Percentiles rank a stretch among this genome's conserved stretches.
Evolutionary conservation across 2,113 vertebrate genomes (phyloP).

Genomic region (Cyanocitta stelleri): DNA sequence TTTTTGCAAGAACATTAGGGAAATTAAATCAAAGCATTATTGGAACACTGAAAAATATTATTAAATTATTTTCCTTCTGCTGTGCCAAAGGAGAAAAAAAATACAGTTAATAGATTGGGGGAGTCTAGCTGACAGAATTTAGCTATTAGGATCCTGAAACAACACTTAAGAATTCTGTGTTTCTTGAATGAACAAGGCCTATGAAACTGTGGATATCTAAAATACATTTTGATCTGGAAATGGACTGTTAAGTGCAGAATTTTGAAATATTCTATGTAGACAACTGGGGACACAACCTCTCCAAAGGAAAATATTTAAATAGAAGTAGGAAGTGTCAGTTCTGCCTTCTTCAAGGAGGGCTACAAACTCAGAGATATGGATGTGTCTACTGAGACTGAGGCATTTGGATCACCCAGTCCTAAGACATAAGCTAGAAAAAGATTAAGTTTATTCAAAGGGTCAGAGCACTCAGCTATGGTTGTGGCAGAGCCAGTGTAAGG

Average conservation of each 20-base stretch:
- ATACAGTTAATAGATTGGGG: neutral
- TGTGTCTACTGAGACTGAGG: neutral
- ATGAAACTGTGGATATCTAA: neutral
- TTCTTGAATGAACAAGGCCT: neutral
- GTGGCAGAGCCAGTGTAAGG: neutral
- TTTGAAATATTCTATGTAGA: neutral
- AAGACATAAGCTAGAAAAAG: neutral
- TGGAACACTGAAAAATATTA: neutral
- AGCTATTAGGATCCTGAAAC: neutral
- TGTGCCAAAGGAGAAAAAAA: neutral
- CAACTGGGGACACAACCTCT: rapidly evolving
- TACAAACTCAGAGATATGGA: neutral
- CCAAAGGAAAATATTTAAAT: neutral
- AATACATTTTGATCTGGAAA: neutral
- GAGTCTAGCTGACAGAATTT: neutral
- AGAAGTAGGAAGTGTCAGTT: neutral
- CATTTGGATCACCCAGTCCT: neutral
- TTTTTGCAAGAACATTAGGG: neutral
- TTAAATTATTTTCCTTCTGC: neutral
- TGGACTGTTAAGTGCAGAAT: neutral
- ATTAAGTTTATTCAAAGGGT: neutral
- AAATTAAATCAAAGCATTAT: neutral
- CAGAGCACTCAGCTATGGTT: neutral
- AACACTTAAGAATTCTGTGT: neutral
- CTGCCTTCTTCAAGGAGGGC: neutral